Conservation (phyloP, 1,140 invertebrate genomes). For the Spodoptera litura region DNA sequence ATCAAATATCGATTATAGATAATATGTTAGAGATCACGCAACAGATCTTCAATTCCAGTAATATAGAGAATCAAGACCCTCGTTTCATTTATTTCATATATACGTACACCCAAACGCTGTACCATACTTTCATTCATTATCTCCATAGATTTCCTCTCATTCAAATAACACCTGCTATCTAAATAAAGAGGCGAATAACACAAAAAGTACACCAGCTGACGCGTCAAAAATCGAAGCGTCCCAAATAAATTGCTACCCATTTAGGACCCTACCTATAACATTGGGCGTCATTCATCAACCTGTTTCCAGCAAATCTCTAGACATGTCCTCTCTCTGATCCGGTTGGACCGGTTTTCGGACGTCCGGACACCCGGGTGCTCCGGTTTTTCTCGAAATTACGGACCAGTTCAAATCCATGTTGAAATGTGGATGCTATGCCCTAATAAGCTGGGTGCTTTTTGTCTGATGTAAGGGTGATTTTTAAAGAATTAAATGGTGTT, state of each 20-base stretch:
- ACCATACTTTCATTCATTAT: too few relatives aligned
- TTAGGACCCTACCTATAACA: slow-evolving; percentile 1
- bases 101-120: too few relatives aligned
- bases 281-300: slow-evolving; percentile 33
- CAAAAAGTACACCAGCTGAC: not conserved
- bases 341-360: not conserved
- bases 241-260: not conserved
- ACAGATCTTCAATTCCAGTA: too few relatives aligned
- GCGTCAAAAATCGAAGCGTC: not conserved
- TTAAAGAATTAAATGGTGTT: slow-evolving; percentile 20
- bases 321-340: slow-evolving; percentile 24
- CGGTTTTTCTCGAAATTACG: slow-evolving; percentile 35
- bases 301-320: slow-evolving; percentile 32
- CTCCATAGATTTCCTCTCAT: too few relatives aligned
- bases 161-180: too few relatives aligned
- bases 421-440: slow-evolving; percentile 25
- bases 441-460: slow-evolving; percentile 32
- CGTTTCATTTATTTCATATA: too few relatives aligned
- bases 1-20: too few relatives aligned
- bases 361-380: not conserved
- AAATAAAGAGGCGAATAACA: not conserved
- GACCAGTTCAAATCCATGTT: slow-evolving; percentile 20
- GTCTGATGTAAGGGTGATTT: slow-evolving; percentile 10
- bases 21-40: too few relatives aligned
- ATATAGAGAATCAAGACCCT: too few relatives aligned